phyloP scores from a whole-genome alignment of 2,113 vertebrate species.

The Marmota flaviventris region DNA sequence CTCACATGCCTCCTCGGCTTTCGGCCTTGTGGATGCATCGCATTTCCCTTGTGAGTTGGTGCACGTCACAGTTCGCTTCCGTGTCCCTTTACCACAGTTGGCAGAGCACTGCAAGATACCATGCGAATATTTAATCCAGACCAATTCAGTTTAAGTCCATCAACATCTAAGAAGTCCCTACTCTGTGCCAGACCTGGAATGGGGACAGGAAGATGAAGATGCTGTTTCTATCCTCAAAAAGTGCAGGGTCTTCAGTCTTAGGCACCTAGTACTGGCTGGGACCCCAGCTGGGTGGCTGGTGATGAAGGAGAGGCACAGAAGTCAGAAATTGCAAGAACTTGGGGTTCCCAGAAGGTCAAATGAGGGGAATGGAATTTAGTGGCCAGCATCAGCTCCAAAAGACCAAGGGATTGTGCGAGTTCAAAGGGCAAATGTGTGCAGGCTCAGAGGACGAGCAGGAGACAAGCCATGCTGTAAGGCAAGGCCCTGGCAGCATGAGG shows the following conservation, averaged over 20 bases:
- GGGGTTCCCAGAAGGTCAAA: not conserved
- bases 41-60: slow-evolving; percentile 95
- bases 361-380: not conserved
- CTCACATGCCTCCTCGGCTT: slow-evolving; percentile 92
- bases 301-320: not conserved
- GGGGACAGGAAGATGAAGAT: not conserved
- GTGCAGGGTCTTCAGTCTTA: not conserved
- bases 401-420: not conserved
- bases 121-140: rapidly evolving
- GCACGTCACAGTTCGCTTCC: slow-evolving; percentile 92
- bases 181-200: not conserved
- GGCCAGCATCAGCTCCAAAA: not conserved
- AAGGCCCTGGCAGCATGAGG: not conserved
- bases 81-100: slow-evolving; percentile 93
- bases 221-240: not conserved
- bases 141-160: not conserved
- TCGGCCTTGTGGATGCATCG: slow-evolving; percentile 91
- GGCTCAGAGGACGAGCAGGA: not conserved
- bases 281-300: not conserved
- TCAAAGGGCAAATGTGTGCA: not conserved
- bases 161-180: not conserved
- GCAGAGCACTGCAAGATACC: slow-evolving; percentile 93
- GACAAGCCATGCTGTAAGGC: not conserved
- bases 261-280: rapidly evolving
- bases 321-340: not conserved